These are phyloP conservation scores for Furcula furcula DNA, from an alignment of 2,888 invertebrate species.

Conservation along the genomic window DNA sequence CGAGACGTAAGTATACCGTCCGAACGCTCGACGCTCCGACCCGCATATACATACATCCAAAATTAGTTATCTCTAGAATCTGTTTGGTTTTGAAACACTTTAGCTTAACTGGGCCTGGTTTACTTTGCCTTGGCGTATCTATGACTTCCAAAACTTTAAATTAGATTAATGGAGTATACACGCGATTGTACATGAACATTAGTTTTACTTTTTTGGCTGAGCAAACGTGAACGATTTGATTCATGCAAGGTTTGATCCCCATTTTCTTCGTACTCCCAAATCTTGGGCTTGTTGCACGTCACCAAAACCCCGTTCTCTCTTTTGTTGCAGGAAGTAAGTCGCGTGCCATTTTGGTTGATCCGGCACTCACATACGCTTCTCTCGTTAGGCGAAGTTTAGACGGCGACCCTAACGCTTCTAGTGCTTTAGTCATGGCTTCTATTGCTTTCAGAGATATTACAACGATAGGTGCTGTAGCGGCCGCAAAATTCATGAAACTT, in stretches of 20 bases:
- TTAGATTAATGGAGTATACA: slow-evolving; percentile 34
- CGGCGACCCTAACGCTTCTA: slow-evolving; percentile 66
- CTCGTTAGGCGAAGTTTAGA: slow-evolving; percentile 72
- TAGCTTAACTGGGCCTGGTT: slow-evolving; percentile 69
- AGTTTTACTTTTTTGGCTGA: slow-evolving; percentile 38
- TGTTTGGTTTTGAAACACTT: slow-evolving; percentile 68
- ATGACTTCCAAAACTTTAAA: slow-evolving; percentile 49
- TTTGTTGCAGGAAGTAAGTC: slow-evolving; percentile 83
- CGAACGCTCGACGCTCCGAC: slow-evolving; percentile 12
- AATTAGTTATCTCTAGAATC: slow-evolving; percentile 51
- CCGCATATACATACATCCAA: slow-evolving; percentile 22
- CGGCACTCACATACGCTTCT: slow-evolving; percentile 73
- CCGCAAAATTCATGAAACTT: slow-evolving; percentile 47
- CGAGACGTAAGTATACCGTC: slow-evolving; percentile 84
- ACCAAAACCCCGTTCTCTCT: slow-evolving; percentile 72
- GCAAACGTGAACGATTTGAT: slow-evolving; percentile 45
- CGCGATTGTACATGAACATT: slow-evolving; percentile 25
- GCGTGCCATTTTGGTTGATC: slow-evolving; percentile 75
- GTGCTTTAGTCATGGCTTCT: slow-evolving; percentile 62
- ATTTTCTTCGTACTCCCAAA: slow-evolving; percentile 49
- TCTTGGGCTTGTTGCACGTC: slow-evolving; percentile 70
- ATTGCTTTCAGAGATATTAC: slow-evolving; percentile 63
- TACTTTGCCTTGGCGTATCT: slow-evolving; percentile 65
- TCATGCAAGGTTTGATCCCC: slow-evolving; percentile 57
- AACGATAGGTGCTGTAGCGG: slow-evolving; percentile 46